phyloP scores from a whole-genome alignment of 2,888 invertebrate species.

The Hyppa rectilinea region DNA sequence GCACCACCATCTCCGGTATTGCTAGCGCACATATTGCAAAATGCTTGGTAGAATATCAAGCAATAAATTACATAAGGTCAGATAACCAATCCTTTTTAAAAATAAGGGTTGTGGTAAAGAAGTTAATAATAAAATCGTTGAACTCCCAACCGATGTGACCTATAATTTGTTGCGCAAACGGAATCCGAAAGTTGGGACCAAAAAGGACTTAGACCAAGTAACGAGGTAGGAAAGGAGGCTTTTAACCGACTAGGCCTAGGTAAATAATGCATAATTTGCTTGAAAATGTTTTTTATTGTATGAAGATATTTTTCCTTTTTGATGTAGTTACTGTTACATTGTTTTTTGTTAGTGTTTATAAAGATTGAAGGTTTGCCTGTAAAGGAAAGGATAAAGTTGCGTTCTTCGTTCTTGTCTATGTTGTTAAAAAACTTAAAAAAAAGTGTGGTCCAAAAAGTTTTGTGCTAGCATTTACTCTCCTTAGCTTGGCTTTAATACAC shows the following conservation, averaged over 20 bases:
- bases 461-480: not conserved
- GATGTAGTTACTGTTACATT: not conserved
- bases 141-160: conserved; percentile 9
- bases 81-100: not conserved
- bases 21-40: not conserved
- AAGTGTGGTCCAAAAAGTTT: not conserved
- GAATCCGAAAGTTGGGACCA: conserved; percentile 43
- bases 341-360: not conserved
- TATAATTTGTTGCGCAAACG: conserved; percentile 36
- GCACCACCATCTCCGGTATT: not conserved
- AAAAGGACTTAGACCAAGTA: conserved; percentile 43
- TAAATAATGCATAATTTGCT: conserved; percentile 49
- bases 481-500: not conserved
- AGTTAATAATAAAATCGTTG: not conserved
- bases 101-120: not conserved
- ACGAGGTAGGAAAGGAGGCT: conserved; percentile 45
- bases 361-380: not conserved
- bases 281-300: conserved; percentile 49
- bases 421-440: not conserved
- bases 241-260: conserved; percentile 33
- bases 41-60: not conserved
- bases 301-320: conserved; percentile 29
- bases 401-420: not conserved
- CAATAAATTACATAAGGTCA: not conserved
- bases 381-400: not conserved